phyloP scores from a whole-genome alignment of 2,113 vertebrate genomes.

The Hyla sarda region DNA sequence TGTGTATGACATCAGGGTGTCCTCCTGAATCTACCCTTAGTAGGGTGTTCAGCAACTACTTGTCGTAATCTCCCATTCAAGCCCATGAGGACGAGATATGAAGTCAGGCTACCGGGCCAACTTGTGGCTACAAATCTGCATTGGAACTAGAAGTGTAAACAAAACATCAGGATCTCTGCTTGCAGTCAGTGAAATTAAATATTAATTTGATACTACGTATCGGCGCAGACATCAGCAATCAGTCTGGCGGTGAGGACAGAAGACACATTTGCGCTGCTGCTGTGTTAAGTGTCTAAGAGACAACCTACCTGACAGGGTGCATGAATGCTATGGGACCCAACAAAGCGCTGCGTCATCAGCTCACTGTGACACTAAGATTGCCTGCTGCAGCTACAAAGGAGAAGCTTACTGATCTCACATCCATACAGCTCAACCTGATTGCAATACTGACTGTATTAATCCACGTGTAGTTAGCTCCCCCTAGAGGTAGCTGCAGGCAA shows the following conservation, averaged over 20 bases:
- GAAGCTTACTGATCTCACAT: background rate
- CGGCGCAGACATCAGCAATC: background rate
- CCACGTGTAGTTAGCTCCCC: background rate
- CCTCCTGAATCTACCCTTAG: too few relatives aligned
- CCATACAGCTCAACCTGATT: background rate
- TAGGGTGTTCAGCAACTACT: background rate
- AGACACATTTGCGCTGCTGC: background rate
- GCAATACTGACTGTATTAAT: background rate
- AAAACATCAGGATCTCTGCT: background rate
- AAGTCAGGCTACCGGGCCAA: background rate
- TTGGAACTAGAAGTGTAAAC: background rate
- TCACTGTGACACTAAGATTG: background rate
- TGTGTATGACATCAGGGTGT: too few relatives aligned
- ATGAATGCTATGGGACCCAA: background rate
- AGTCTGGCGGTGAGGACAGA: too few relatives aligned
- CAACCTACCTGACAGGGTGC: background rate
- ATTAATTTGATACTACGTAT: background rate
- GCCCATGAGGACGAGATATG: background rate
- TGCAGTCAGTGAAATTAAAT: background rate
- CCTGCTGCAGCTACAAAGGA: background rate
- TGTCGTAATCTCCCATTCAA: slow-evolving; percentile 6
- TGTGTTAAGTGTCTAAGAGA: background rate
- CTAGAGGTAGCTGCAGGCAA: background rate
- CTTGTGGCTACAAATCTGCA: background rate
- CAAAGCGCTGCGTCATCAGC: background rate